A percentile compares a stretch with the other conserved stretches of the same genome.
Evolutionary conservation across 1,140 invertebrate genomes (phyloP).

Genomic region (Portunus trituberculatus): DNA sequence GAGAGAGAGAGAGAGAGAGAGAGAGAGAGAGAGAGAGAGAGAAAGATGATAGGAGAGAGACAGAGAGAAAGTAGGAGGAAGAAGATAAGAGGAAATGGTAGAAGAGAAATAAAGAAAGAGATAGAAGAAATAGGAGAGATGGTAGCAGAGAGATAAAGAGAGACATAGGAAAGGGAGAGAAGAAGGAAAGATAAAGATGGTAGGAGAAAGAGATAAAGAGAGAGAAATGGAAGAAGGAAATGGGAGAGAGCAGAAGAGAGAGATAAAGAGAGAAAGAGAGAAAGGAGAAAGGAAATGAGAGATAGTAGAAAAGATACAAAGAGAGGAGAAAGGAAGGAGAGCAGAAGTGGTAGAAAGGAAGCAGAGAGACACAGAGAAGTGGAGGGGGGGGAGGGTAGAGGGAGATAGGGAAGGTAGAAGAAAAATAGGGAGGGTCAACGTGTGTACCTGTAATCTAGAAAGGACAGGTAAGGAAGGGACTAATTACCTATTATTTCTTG

Average conservation of each 20-base stretch:
- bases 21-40: not conserved
- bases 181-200: not conserved
- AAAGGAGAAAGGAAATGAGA: not conserved
- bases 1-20: not conserved
- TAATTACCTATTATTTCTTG: too few species aligned
- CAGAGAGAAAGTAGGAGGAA: not conserved
- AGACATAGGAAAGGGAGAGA: not conserved
- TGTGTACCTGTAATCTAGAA: too few species aligned
- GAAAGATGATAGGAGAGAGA: not conserved
- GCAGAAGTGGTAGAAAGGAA: not conserved
- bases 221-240: not conserved
- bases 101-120: not conserved
- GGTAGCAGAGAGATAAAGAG: not conserved
- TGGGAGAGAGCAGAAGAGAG: not conserved
- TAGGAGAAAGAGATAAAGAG: not conserved
- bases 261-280: not conserved
- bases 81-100: not conserved
- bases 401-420: not conserved
- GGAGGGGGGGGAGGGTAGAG: not conserved
- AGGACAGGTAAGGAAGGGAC: too few species aligned
- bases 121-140: not conserved
- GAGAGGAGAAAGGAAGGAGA: not conserved
- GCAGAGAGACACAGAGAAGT: not conserved
- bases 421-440: not conserved
- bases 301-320: not conserved